phyloP scores from a whole-genome alignment of 2,888 invertebrate species.

The Luperina nickerlii region DNA sequence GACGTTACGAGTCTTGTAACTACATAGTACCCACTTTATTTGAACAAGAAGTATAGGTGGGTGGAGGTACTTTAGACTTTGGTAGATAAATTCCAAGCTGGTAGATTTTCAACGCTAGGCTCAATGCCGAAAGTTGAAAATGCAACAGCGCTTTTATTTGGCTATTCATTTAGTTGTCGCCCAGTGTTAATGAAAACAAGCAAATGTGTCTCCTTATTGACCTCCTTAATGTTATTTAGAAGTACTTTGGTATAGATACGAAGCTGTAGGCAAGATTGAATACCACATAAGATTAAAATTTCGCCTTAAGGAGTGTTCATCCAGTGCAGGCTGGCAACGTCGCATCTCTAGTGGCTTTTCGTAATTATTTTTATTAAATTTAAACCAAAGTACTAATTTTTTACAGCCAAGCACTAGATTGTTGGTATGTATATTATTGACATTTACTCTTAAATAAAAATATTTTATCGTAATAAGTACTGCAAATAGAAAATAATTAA shows the following conservation, averaged over 20 bases:
- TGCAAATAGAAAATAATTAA: too few relatives aligned
- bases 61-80: neutral
- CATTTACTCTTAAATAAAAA: too few relatives aligned
- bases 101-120: neutral
- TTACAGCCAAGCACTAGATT: too few relatives aligned
- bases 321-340: too few relatives aligned
- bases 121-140: neutral
- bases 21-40: slow-evolving; percentile 25
- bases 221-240: neutral
- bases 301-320: neutral
- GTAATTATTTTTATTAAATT: too few relatives aligned
- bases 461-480: too few relatives aligned
- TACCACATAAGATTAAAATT: neutral
- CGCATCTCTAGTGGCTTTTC: too few relatives aligned
- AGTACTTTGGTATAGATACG: neutral
- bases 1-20: slow-evolving; percentile 23
- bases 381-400: too few relatives aligned
- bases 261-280: neutral
- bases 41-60: neutral
- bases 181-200: neutral
- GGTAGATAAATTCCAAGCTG: neutral
- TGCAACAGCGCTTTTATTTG: neutral
- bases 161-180: neutral
- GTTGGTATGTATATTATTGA: too few relatives aligned
- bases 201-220: neutral